phyloP scores from a whole-genome alignment of 2,797 vertebrate species.

The Prionace glauca region DNA sequence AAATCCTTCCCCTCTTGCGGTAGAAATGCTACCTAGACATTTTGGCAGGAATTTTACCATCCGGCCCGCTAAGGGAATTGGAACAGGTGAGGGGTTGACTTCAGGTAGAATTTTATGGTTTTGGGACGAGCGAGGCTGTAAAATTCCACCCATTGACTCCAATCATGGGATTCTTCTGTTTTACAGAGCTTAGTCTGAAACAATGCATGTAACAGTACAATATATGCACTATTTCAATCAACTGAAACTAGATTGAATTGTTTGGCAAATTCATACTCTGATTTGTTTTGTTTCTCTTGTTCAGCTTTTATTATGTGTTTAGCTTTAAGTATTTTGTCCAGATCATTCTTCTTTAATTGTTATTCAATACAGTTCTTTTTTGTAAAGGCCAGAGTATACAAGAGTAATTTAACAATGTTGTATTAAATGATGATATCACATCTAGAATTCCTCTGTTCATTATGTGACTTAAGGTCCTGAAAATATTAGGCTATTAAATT shows the following conservation, averaged over 20 bases:
- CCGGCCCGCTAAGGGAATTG: too few species aligned
- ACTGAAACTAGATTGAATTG: background rate
- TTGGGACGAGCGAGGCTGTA: too few species aligned
- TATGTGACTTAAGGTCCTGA: background rate
- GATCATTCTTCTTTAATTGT: background rate
- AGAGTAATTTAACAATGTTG: background rate
- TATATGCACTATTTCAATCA: background rate
- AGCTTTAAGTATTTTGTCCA: background rate
- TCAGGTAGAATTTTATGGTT: too few species aligned
- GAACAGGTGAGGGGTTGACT: too few species aligned
- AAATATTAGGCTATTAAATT: background rate
- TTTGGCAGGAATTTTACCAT: background rate
- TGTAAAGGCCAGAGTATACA: background rate
- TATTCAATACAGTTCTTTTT: background rate
- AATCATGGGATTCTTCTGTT: background rate
- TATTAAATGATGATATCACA: background rate
- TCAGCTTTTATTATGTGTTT: background rate
- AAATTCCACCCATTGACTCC: too few species aligned
- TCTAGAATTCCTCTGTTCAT: background rate
- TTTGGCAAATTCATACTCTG: background rate
- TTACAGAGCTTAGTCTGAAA: background rate
- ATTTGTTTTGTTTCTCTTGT: background rate
- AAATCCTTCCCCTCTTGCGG: background rate
- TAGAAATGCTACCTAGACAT: background rate
- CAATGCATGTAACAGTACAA: background rate